These are phyloP conservation scores for Abramis brama DNA, from an alignment of 2,113 vertebrate genomes.

Conservation along the genomic window DNA sequence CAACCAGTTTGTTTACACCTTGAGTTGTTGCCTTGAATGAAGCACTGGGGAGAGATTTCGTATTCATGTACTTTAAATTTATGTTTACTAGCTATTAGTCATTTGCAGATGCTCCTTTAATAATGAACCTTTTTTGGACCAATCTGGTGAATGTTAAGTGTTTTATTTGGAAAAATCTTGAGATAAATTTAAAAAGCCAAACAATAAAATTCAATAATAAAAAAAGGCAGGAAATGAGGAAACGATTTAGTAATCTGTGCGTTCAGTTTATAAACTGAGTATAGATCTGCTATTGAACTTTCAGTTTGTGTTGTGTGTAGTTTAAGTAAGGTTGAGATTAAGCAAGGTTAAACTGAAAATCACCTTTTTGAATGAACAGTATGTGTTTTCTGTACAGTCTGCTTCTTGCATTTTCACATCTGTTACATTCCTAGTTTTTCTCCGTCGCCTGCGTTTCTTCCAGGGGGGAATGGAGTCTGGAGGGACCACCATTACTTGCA, in stretches of 20 bases:
- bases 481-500: conserved; percentile 82
- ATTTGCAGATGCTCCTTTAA: no score
- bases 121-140: no score
- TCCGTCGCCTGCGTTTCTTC: conserved; percentile 59
- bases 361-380: conserved; percentile 79
- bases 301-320: no score
- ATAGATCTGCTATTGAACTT: no score
- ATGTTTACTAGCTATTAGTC: no score
- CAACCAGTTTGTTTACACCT: not conserved
- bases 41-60: not conserved
- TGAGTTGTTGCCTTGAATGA: not conserved
- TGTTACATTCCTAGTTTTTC: conserved; percentile 35
- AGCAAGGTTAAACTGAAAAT: not conserved
- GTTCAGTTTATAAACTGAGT: not conserved
- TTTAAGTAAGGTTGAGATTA: not conserved
- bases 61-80: no score
- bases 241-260: not conserved
- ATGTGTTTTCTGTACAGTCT: conserved; percentile 65
- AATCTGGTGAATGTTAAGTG: no score
- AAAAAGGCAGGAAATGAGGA: no score
- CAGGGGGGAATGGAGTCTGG: conserved; percentile 44
- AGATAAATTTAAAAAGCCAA: no score
- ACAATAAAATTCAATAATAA: no score
- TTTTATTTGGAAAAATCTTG: no score
- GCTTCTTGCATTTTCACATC: conserved; percentile 64